Evolutionary conservation across 2,888 invertebrate genomes (phyloP).

Genomic region (Osedax fenrisi): DNA sequence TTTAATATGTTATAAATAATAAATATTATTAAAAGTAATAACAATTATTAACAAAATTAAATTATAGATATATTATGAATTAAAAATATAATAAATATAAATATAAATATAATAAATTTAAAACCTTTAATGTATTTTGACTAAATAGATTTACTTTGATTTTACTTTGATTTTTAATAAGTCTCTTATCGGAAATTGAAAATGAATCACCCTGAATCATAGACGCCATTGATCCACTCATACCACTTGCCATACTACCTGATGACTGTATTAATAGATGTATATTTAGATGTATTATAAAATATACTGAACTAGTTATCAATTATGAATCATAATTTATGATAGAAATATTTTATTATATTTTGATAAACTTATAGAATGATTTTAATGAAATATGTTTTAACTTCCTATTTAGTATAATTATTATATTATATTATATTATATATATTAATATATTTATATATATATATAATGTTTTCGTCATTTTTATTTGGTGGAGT

Average conservation of each 20-base stretch:
- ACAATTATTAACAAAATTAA: background rate
- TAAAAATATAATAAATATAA: background rate
- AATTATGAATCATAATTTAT: too few relatives aligned
- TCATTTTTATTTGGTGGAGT: too few relatives aligned
- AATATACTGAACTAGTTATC: too few relatives aligned
- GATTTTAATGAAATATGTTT: too few relatives aligned
- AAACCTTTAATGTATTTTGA: background rate
- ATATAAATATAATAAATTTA: too few relatives aligned
- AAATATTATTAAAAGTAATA: background rate
- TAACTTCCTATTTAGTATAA: too few relatives aligned
- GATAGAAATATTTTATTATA: too few relatives aligned
- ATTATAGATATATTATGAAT: background rate
- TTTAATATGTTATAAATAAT: background rate
- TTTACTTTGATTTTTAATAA: background rate
- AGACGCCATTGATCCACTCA: background rate
- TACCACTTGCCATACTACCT: background rate
- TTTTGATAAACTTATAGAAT: too few relatives aligned
- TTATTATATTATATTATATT: too few relatives aligned
- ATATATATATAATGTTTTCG: too few relatives aligned
- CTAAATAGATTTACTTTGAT: background rate
- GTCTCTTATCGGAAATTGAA: background rate
- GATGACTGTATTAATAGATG: background rate
- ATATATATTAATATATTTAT: too few relatives aligned
- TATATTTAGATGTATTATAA: too few relatives aligned
- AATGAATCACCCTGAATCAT: background rate